These are phyloP conservation scores for Drosophila fungiperda DNA, from an alignment of 2,888 invertebrate genomes.

Conservation along the genomic window DNA sequence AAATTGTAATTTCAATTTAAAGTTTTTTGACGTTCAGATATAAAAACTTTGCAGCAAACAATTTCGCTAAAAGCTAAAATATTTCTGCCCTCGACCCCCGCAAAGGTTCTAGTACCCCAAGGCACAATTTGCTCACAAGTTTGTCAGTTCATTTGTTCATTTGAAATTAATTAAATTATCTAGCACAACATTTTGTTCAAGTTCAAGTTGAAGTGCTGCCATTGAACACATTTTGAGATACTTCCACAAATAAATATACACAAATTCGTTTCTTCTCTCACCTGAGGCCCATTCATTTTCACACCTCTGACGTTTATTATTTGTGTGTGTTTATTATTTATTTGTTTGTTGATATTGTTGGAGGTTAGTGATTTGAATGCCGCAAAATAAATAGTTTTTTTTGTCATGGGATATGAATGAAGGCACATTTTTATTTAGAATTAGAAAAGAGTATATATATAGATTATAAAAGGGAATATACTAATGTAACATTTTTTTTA, in stretches of 20 bases:
- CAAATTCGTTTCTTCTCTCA: slow-evolving; percentile 53
- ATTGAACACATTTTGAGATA: slow-evolving; percentile 34
- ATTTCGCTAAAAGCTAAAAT: slow-evolving; percentile 49
- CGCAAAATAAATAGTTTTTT: background rate
- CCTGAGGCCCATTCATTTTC: slow-evolving; percentile 64
- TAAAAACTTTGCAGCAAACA: slow-evolving; percentile 36
- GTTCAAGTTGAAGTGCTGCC: slow-evolving; percentile 68
- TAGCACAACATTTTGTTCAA: slow-evolving; percentile 54
- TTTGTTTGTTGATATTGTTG: slow-evolving; percentile 16
- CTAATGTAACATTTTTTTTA: background rate
- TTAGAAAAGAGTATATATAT: background rate
- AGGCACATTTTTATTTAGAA: background rate
- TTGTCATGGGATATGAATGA: background rate
- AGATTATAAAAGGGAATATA: no score
- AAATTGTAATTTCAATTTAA: slow-evolving; percentile 65
- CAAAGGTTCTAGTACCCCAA: background rate
- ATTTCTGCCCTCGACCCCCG: background rate
- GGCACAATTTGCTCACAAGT: slow-evolving; percentile 23
- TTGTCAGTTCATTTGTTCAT: slow-evolving; percentile 55
- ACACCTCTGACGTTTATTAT: slow-evolving; percentile 37
- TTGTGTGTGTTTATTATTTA: slow-evolving; percentile 1
- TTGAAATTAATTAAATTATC: slow-evolving; percentile 59
- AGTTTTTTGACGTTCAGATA: slow-evolving; percentile 43
- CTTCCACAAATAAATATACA: slow-evolving; percentile 57
- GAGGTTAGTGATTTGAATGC: slow-evolving; percentile 14